These are phyloP conservation scores for Xanthorhoe designata DNA, from an alignment of 2,888 invertebrate species.

Conservation along the genomic window DNA sequence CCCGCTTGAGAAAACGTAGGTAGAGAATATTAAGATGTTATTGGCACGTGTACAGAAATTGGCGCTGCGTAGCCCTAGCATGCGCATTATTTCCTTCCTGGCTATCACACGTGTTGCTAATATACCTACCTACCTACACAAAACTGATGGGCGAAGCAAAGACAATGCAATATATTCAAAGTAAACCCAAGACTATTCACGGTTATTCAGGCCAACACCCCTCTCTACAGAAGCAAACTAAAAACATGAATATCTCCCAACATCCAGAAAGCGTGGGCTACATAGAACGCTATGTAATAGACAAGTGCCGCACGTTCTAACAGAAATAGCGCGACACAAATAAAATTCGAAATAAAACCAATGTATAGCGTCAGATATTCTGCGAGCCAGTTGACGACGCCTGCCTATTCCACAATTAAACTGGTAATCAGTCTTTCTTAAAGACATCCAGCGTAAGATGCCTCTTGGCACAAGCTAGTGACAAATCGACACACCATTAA, in stretches of 20 bases:
- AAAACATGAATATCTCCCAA: slow-evolving; percentile 54
- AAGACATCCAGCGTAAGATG: slow-evolving; percentile 31
- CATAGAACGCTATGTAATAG: slow-evolving; percentile 71
- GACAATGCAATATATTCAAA: neutral
- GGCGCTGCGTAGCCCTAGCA: slow-evolving; percentile 56
- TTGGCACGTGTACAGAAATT: slow-evolving; percentile 69
- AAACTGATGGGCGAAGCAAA: neutral
- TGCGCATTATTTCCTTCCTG: slow-evolving; percentile 56
- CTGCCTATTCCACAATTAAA: slow-evolving; percentile 66
- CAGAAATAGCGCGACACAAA: slow-evolving; percentile 85
- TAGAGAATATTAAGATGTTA: slow-evolving; percentile 51
- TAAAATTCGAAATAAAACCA: slow-evolving; percentile 84
- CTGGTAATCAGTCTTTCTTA: slow-evolving; percentile 54
- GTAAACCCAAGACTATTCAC: neutral
- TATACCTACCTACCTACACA: neutral
- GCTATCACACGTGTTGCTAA: slow-evolving; percentile 59
- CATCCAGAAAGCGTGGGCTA: slow-evolving; percentile 69
- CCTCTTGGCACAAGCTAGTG: slow-evolving; percentile 34
- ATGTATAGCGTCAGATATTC: slow-evolving; percentile 80
- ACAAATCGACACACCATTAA: slow-evolving; percentile 30
- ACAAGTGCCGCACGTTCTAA: slow-evolving; percentile 80
- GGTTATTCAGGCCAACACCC: neutral
- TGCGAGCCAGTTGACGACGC: slow-evolving; percentile 59
- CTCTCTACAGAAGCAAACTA: slow-evolving; percentile 8
- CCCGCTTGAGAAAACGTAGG: slow-evolving; percentile 54